Percentiles rank a stretch among this genome's conserved stretches.
Evolutionary conservation across 1,140 invertebrate genomes (phyloP).

Genomic region (Lanistes nyassanus): DNA sequence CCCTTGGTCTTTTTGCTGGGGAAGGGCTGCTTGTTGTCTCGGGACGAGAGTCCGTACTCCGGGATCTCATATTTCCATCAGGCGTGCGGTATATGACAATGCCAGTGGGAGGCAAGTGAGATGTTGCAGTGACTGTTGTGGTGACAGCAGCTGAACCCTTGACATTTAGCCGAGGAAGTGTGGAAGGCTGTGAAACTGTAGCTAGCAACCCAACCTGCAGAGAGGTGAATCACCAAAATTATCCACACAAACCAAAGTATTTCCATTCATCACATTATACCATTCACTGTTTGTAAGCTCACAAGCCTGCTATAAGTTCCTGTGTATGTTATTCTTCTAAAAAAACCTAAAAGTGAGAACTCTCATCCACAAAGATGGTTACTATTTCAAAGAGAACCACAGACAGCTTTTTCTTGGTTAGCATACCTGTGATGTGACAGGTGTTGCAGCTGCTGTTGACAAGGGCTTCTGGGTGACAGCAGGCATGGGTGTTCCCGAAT

Average conservation of each 20-base stretch:
- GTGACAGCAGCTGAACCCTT: slow-evolving; percentile 13
- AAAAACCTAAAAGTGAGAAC: no score
- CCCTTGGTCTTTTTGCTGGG: slow-evolving; percentile 32
- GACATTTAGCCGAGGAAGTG: neutral
- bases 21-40: slow-evolving; percentile 16
- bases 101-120: slow-evolving; percentile 4
- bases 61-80: slow-evolving; percentile 14
- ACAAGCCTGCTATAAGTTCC: no score
- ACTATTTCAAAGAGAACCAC: no score
- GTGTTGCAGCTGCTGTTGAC: slow-evolving; percentile 43
- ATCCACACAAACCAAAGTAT: no score
- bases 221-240: no score
- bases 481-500: slow-evolving; percentile 1
- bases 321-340: no score
- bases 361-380: no score
- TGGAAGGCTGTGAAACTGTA: slow-evolving; percentile 14
- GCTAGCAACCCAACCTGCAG: slow-evolving; percentile 28
- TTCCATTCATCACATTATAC: no score
- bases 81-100: slow-evolving; percentile 21
- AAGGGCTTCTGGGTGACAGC: slow-evolving; percentile 46
- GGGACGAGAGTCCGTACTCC: slow-evolving; percentile 14
- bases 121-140: slow-evolving; percentile 10
- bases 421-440: slow-evolving; percentile 25
- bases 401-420: no score
- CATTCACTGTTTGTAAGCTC: no score